phyloP scores from a whole-genome alignment of 2,113 vertebrate species.

The Poeciliopsis occidentalis region DNA sequence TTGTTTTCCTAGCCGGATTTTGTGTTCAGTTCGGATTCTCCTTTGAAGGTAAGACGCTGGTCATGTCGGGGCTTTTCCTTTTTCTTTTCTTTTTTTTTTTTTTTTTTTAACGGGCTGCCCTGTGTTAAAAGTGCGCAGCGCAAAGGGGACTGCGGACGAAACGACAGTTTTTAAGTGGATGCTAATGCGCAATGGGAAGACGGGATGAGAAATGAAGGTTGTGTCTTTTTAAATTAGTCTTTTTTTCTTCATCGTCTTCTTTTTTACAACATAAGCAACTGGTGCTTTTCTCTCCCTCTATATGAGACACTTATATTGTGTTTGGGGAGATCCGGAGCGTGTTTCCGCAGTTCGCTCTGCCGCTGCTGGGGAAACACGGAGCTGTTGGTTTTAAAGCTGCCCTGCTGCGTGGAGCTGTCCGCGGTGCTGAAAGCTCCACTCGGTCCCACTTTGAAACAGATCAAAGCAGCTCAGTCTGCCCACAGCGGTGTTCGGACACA shows the following conservation, averaged over 20 bases:
- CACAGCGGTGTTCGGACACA: too few species aligned
- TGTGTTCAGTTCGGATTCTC: constrained; percentile 80
- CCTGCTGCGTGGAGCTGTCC: constrained; percentile 46
- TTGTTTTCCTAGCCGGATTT: constrained; percentile 79
- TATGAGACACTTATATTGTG: not conserved
- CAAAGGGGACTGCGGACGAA: not conserved
- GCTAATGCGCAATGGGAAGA: not conserved
- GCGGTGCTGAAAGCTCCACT: constrained; percentile 28
- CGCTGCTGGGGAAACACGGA: not conserved
- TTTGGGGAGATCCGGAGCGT: not conserved
- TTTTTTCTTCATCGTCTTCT: too few species aligned
- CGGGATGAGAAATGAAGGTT: not conserved
- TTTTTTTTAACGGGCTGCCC: constrained; percentile 10
- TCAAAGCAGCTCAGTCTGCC: not conserved
- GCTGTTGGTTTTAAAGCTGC: not conserved
- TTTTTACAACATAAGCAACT: not conserved
- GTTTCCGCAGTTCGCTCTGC: not conserved
- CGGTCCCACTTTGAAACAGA: not conserved
- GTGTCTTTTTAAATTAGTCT: not conserved
- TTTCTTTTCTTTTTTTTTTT: too few species aligned
- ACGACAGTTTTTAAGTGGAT: not conserved
- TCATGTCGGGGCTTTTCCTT: constrained; percentile 7
- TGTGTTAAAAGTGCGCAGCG: constrained; percentile 64
- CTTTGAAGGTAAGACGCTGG: constrained; percentile 76
- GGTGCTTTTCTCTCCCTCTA: not conserved